Evolutionary conservation across 2,797 vertebrate genomes (phyloP).

Genomic region (Oreonectes daqikongensis): DNA sequence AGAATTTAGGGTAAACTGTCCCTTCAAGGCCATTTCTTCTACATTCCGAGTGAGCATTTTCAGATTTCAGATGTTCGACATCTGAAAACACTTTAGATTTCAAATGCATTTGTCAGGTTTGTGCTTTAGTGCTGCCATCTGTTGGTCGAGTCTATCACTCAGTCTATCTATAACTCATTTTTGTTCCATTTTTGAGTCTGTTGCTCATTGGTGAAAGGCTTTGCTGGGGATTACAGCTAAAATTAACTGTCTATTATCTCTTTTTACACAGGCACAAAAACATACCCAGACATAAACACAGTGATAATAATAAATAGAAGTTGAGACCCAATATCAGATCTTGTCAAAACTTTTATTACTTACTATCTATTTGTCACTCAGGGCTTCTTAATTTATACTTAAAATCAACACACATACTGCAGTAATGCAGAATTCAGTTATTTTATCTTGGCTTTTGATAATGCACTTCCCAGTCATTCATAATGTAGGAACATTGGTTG

Average conservation of each 20-base stretch:
- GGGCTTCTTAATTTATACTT: neutral
- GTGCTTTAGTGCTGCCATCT: constrained; percentile 69
- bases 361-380: constrained; percentile 1
- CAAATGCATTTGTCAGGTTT: neutral
- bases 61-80: neutral
- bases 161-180: constrained; percentile 49
- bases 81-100: neutral
- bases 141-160: constrained; percentile 56
- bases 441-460: too few relatives aligned
- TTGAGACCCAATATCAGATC: too few relatives aligned
- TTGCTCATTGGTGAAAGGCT: constrained; percentile 51
- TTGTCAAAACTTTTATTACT: constrained; percentile 52
- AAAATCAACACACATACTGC: too few relatives aligned
- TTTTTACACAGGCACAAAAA: constrained; percentile 41
- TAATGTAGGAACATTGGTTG: neutral
- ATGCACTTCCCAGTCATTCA: neutral
- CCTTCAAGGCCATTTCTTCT: neutral
- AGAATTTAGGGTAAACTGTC: too few relatives aligned
- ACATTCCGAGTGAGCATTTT: neutral
- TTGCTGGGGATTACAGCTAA: constrained; percentile 73
- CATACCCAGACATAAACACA: neutral
- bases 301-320: too few relatives aligned
- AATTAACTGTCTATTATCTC: constrained; percentile 65
- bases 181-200: constrained; percentile 9
- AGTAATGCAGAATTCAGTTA: too few relatives aligned